Evolutionary conservation across 2,888 invertebrate species (phyloP).

Genomic region (Sphecodes monilicornis): DNA sequence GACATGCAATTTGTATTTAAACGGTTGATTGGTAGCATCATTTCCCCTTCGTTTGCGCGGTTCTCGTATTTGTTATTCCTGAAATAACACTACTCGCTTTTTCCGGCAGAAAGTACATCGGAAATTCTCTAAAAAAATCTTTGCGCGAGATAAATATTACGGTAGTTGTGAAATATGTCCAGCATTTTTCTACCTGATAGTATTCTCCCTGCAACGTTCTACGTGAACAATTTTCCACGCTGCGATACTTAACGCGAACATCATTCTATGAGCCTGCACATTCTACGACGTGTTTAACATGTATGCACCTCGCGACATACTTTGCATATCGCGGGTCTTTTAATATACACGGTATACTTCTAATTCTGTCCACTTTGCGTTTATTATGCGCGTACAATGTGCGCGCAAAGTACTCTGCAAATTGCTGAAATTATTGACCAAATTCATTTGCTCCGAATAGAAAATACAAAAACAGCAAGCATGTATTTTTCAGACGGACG

Average conservation of each 20-base stretch:
- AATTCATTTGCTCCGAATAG: neutral
- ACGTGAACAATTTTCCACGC: conserved; percentile 53
- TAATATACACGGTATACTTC: conserved; percentile 31
- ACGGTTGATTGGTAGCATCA: neutral
- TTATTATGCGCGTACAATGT: neutral
- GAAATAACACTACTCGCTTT: neutral
- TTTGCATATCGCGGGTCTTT: conserved; percentile 47
- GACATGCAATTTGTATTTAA: neutral
- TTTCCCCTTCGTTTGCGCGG: neutral
- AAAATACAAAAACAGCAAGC: neutral
- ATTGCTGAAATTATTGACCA: neutral
- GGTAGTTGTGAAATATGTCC: conserved; percentile 43
- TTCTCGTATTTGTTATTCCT: neutral
- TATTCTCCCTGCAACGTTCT: conserved; percentile 39
- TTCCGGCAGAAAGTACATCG: neutral
- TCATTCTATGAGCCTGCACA: conserved; percentile 36
- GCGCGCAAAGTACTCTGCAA: neutral
- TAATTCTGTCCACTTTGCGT: conserved; percentile 29
- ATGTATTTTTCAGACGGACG: neutral
- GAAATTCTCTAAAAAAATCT: conserved; percentile 22
- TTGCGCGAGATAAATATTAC: conserved; percentile 36
- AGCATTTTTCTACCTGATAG: conserved; percentile 27
- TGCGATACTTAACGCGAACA: conserved; percentile 50
- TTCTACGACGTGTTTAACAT: conserved; percentile 38
- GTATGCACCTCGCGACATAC: conserved; percentile 37